Conservation (phyloP, 2,113 vertebrate species). For the Dissostichus mawsoni region DNA sequence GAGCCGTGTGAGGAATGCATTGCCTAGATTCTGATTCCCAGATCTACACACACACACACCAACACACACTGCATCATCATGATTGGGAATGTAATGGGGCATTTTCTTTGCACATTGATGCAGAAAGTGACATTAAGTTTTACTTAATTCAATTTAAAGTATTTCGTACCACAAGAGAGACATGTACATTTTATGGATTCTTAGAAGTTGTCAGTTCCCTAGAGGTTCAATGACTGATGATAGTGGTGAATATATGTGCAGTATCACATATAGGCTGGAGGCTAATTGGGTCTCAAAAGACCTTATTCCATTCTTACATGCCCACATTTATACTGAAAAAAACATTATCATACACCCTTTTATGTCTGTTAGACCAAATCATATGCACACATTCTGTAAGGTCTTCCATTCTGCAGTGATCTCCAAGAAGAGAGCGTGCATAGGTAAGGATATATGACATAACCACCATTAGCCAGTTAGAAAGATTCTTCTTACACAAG, state of each 20-base stretch:
- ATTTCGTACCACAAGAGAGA: neutral
- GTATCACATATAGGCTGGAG: neutral
- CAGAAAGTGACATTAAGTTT: neutral
- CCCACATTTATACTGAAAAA: neutral
- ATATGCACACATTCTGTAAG: neutral
- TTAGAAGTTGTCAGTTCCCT: neutral
- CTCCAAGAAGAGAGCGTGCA: neutral
- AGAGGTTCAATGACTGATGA: conserved; percentile 32
- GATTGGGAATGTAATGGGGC: neutral
- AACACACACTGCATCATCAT: neutral
- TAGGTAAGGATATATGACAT: neutral
- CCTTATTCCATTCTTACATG: neutral
- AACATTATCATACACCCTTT: neutral
- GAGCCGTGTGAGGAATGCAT: conserved; percentile 29
- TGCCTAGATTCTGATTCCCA: neutral
- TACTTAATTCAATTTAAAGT: neutral
- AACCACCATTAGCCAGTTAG: neutral
- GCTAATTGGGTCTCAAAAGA: conserved; percentile 32
- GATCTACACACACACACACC: neutral
- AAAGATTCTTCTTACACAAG: neutral
- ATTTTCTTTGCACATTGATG: neutral
- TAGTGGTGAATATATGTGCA: neutral
- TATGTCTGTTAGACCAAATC: neutral
- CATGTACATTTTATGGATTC: neutral
- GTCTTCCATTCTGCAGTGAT: conserved; percentile 9